Evolutionary conservation across 1,140 invertebrate species (phyloP).

Genomic region (Drosophila eugracilis): DNA sequence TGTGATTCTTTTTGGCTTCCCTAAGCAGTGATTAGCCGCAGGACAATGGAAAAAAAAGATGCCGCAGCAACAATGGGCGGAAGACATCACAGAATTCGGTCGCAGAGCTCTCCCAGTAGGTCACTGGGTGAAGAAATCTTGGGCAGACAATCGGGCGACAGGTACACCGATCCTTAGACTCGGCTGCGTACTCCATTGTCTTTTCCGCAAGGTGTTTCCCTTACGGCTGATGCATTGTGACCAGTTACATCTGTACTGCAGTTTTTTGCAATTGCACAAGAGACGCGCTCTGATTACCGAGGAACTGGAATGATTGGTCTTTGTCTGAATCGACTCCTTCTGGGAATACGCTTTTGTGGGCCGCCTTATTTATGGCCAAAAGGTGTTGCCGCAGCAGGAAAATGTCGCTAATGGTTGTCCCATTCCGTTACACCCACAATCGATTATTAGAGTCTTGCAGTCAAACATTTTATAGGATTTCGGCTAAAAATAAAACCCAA

Average conservation of each 20-base stretch:
- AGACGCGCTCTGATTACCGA: constrained; percentile 68
- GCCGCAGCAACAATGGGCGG: constrained; percentile 52
- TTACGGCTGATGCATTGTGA: constrained; percentile 27
- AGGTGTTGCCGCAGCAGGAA: constrained; percentile 56
- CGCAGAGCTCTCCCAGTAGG: constrained; percentile 44
- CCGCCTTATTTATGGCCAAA: constrained; percentile 65
- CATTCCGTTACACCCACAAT: neutral
- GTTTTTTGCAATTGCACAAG: constrained; percentile 73
- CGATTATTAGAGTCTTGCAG: neutral
- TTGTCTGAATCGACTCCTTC: constrained; percentile 23
- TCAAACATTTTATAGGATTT: neutral
- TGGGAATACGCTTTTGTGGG: constrained; percentile 17
- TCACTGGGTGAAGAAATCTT: constrained; percentile 66
- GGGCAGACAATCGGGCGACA: constrained; percentile 70
- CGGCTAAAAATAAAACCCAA: neutral
- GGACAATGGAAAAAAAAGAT: constrained; percentile 45
- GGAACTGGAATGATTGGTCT: constrained; percentile 38
- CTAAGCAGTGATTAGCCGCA: constrained; percentile 36
- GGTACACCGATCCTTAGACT: constrained; percentile 39
- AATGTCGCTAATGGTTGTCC: constrained; percentile 51
- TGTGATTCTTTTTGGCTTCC: constrained; percentile 25
- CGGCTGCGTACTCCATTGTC: constrained; percentile 30
- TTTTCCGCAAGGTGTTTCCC: constrained; percentile 39
- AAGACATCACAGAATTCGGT: constrained; percentile 46
- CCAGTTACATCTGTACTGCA: constrained; percentile 37